Conservation (phyloP, 92 coral and sea anemone species). For the Actinostola sp. region DNA sequence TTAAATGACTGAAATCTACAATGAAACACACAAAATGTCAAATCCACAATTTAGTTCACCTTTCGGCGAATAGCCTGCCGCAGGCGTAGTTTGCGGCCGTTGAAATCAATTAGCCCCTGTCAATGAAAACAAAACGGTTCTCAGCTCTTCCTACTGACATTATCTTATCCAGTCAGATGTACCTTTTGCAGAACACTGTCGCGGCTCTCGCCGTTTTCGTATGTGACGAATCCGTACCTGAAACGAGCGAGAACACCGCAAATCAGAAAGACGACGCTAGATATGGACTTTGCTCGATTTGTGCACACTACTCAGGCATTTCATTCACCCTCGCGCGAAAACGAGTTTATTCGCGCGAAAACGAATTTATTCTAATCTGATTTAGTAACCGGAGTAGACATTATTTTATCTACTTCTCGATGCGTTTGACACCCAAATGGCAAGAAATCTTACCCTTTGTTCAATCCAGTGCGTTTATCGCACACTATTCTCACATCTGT, state of each 20-base stretch:
- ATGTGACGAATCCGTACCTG: constrained; percentile 90
- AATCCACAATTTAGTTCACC: no score
- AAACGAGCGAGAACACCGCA: neutral
- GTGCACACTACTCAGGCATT: no score
- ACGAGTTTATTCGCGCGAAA: no score
- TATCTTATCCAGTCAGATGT: neutral
- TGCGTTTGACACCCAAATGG: no score
- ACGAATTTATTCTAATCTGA: no score
- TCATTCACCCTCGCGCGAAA: no score
- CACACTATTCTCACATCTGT: constrained; percentile 88
- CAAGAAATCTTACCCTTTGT: constrained; percentile 77
- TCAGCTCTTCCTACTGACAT: no score
- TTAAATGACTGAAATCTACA: neutral
- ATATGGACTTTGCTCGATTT: no score
- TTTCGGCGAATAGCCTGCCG: constrained; percentile 77
- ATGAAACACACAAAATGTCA: neutral
- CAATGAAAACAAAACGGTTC: neutral
- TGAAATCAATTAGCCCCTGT: constrained; percentile 81
- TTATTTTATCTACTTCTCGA: no score
- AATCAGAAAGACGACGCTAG: neutral
- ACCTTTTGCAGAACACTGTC: constrained; percentile 65
- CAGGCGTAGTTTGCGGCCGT: constrained; percentile 71
- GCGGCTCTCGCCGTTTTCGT: constrained; percentile 46
- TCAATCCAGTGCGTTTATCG: constrained; percentile 78
- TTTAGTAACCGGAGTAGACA: no score